Percentiles rank a stretch among this genome's conserved stretches.
phyloP scores from a whole-genome alignment of 2,113 vertebrate species.

The Psephotus haematonotus region DNA sequence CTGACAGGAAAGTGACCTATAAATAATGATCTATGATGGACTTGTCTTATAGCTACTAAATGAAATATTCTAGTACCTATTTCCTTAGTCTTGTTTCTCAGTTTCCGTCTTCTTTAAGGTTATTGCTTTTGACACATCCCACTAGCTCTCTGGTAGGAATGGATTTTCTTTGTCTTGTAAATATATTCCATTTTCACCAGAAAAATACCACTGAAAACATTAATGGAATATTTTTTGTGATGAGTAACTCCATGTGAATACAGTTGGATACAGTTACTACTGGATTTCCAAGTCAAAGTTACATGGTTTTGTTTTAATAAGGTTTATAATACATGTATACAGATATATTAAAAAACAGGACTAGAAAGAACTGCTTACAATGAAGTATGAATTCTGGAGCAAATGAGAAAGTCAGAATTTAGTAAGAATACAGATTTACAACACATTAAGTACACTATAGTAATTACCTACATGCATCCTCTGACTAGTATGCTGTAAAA shows the following conservation, averaged over 20 bases:
- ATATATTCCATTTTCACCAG: not conserved
- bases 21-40: constrained; percentile 75
- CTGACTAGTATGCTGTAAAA: fast-evolving
- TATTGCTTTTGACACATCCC: constrained; percentile 61
- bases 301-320: not conserved
- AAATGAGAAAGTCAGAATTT: not conserved
- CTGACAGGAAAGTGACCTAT: constrained; percentile 80
- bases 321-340: not conserved
- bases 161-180: constrained; percentile 32
- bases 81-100: constrained; percentile 74
- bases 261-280: not conserved
- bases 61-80: constrained; percentile 72
- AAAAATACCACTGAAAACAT: not conserved
- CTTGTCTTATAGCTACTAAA: constrained; percentile 75
- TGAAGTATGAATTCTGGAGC: not conserved
- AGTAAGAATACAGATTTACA: not conserved
- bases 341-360: not conserved
- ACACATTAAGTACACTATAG: not conserved
- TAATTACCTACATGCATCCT: not conserved
- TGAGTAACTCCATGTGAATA: not conserved
- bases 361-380: not conserved
- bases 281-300: not conserved
- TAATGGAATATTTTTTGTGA: not conserved
- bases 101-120: constrained; percentile 70
- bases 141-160: constrained; percentile 13